A percentile compares a stretch with the other conserved stretches of the same genome.
Evolutionary conservation across 2,113 vertebrate species (phyloP).

Genomic region (Onychorhynchus coronatus): DNA sequence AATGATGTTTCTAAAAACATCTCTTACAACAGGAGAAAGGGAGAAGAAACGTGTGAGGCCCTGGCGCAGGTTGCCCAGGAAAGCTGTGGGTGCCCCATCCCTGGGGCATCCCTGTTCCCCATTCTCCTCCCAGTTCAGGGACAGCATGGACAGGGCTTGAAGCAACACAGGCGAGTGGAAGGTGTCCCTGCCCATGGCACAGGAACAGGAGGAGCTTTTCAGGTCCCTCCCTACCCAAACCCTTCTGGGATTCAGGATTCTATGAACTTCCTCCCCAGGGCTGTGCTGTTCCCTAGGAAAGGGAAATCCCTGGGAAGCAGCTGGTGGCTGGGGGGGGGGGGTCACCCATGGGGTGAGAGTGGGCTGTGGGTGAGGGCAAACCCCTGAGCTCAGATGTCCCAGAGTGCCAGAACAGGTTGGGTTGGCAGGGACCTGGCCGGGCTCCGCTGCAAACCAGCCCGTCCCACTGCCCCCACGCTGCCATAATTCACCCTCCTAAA

Average conservation of each 20-base stretch:
- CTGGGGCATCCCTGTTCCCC: neutral
- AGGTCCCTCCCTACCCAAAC: neutral
- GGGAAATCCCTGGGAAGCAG: neutral
- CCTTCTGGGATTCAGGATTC: neutral
- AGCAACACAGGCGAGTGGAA: neutral
- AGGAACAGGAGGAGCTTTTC: neutral
- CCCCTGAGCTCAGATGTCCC: too few species aligned
- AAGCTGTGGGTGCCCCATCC: neutral
- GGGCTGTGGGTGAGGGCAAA: neutral
- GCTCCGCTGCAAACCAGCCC: neutral
- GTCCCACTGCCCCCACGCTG: neutral
- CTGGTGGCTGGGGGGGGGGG: neutral
- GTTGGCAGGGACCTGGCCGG: neutral
- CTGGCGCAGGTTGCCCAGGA: neutral
- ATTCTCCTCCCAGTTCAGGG: neutral
- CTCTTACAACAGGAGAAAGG: neutral
- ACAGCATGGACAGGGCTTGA: neutral
- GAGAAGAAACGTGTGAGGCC: neutral
- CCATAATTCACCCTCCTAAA: constrained; percentile 74
- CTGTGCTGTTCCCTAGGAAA: neutral
- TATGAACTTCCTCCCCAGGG: neutral
- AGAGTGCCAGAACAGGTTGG: neutral
- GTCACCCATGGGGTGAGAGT: neutral
- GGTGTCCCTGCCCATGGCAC: neutral
- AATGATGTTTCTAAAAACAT: neutral